Evolutionary conservation across 2,888 invertebrate genomes (phyloP).

Genomic region (Pseudococcus jackbeardsleyi): DNA sequence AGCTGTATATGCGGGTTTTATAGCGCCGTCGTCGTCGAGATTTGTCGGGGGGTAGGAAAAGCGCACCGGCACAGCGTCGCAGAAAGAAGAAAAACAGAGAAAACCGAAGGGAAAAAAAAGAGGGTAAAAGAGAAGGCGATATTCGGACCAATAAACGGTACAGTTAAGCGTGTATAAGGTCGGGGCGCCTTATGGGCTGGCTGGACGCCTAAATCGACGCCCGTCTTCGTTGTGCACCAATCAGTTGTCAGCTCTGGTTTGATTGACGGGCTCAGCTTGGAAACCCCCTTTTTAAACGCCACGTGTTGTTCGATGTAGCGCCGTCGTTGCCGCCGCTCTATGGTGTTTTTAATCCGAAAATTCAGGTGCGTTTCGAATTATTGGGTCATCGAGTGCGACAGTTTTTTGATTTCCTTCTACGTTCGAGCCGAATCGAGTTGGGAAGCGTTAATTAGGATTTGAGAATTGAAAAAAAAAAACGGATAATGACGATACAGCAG

Average conservation of each 20-base stretch:
- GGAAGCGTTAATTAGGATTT: constrained; percentile 20
- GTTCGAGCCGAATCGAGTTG: not conserved
- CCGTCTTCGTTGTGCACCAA: constrained; percentile 53
- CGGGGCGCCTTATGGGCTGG: constrained; percentile 62
- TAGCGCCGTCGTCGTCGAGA: constrained; percentile 48
- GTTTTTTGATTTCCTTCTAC: not conserved
- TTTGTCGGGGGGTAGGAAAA: not conserved
- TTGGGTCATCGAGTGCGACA: not conserved
- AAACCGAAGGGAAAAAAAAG: constrained; percentile 1
- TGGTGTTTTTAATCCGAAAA: not conserved
- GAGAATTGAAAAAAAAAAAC: not conserved
- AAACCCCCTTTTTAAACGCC: constrained; percentile 33
- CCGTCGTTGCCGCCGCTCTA: too few species aligned
- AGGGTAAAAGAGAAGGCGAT: constrained; percentile 50
- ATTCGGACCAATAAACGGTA: constrained; percentile 63
- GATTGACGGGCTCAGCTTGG: constrained; percentile 59
- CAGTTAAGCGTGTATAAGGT: constrained; percentile 51
- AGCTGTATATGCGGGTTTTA: constrained; percentile 55
- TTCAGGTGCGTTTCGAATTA: constrained; percentile 21
- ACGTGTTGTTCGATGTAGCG: constrained; percentile 31
- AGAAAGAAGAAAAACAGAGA: not conserved
- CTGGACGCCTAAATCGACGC: constrained; percentile 63
- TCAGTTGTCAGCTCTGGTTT: constrained; percentile 62
- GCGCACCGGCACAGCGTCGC: not conserved
- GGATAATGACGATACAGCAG: not conserved